Percentiles rank a stretch among this genome's conserved stretches.
These are phyloP conservation scores for Bombus cullumanus DNA, from an alignment of 1,140 invertebrate genomes.

Conservation along the genomic window DNA sequence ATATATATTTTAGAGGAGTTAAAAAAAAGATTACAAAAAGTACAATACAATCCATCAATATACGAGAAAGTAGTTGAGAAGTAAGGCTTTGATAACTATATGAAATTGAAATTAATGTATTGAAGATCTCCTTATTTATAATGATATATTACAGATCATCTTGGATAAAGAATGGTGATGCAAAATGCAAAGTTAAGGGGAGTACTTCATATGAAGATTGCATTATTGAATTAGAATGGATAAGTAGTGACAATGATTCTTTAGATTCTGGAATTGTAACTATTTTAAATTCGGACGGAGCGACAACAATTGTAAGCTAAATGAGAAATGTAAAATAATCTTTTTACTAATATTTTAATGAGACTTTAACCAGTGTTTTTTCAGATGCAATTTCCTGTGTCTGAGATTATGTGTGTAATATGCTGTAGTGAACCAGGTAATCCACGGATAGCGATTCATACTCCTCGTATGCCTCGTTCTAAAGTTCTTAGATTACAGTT, in stretches of 20 bases:
- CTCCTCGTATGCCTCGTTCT: constrained; percentile 84
- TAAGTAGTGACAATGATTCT: constrained; percentile 83
- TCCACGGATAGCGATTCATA: constrained; percentile 88
- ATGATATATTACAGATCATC: constrained; percentile 83
- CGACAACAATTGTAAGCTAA: constrained; percentile 86
- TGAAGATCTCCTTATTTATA: background rate
- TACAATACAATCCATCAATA: constrained; percentile 83
- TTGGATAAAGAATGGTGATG: constrained; percentile 91
- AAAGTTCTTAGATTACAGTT: constrained; percentile 88
- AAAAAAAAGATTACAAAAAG: constrained; percentile 83
- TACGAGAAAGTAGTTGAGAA: constrained; percentile 91
- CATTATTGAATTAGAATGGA: constrained; percentile 92
- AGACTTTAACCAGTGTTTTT: constrained; percentile 45
- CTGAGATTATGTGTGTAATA: constrained; percentile 89
- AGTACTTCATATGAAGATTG: constrained; percentile 88
- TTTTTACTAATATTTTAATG: background rate
- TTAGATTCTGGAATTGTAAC: constrained; percentile 89
- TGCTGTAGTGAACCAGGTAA: constrained; percentile 90
- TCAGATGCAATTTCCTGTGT: constrained; percentile 85
- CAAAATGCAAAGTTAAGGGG: constrained; percentile 86
- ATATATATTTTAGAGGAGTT: constrained; percentile 88
- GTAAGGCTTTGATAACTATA: constrained; percentile 63
- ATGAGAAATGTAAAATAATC: background rate
- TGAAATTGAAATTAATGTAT: background rate
- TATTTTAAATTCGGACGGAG: constrained; percentile 89